Base-by-base conservation (phyloP, 1,140 invertebrate species). In the Drosophila tristis region DNA sequence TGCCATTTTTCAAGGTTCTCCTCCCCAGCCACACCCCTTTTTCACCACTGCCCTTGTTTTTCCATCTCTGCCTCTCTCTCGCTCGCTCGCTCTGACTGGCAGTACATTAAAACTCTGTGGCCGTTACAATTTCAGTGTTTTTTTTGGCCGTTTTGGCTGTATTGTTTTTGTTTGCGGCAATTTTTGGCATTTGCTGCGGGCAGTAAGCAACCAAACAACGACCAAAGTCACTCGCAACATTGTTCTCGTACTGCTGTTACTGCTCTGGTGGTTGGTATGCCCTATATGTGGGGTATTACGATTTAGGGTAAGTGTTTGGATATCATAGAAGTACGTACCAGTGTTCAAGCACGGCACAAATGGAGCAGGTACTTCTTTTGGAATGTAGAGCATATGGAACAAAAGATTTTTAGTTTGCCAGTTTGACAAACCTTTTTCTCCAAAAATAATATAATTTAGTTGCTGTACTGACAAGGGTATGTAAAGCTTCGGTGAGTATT, bases 81-180 rank as follows among this genome's bases (percentile, higher is more conserved):
- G 20, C 20, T 15, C 59, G 4, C 20, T 31, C 29, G 23, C 48
- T 26, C 60, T 53, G 56, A 60, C 64, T 57, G 65, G 60, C 59
- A 87, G 82, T 87, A 82, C 84, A 87, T 87, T 87, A 89, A 89
- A 84, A 89, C 79, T 82, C 75, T 70, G 72, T 89, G 84, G 66
- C 82, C 63, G 82, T 89, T 82, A 86, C 74, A 68, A 70, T 82
- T 82, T 71, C 65, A 55, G 58, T 63, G 47, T 53, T n/a, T 57
- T 61, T 86, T 86, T 86, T 66, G 70, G 70, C 26, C 66, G 74
- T 70, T 74, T 85, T 78, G 62, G 64, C 70, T 76, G 75, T 76
- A 84, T 89, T 87, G 82, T 87, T 87, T 87, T 87, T 87, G 78
- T 87, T 60, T 87, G 84, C 79, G 82, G 82, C 82, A 81, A 86